phyloP scores from a whole-genome alignment of 1,140 invertebrate genomes.

The fruit fly (Drosophila melanogaster) region Release_6_plus_ISO1_MT NT_033779.5:5292001-5292500 shows the following conservation, averaged over 20 bases:
- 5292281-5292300: conserved; percentile 31
- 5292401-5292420: conserved; percentile 77
- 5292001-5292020: neutral
- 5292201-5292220: conserved; percentile 16
- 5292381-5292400: conserved; percentile 68
- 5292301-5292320: conserved; percentile 62
- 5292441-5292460: conserved; percentile 55
- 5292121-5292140: conserved; percentile 7
- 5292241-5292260: conserved; percentile 45
- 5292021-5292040: neutral
- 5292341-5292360: conserved; percentile 9
- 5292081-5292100: conserved; percentile 41
- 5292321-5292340: conserved; percentile 12
- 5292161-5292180: conserved; percentile 52
- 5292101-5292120: conserved; percentile 65
- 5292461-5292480: conserved; percentile 7
- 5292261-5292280: conserved; percentile 13
- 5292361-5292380: conserved; percentile 63
- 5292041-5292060: conserved; percentile 39
- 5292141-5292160: conserved; percentile 78
- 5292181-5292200: conserved; percentile 6
- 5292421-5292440: conserved; percentile 63
- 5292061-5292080: conserved; percentile 10
- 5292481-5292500: conserved; percentile 31
- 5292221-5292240: conserved; percentile 53